A percentile compares a stretch with the other conserved stretches of the same genome.
phyloP scores from a whole-genome alignment of 2,797 vertebrate genomes.

The Somateria mollissima region DNA sequence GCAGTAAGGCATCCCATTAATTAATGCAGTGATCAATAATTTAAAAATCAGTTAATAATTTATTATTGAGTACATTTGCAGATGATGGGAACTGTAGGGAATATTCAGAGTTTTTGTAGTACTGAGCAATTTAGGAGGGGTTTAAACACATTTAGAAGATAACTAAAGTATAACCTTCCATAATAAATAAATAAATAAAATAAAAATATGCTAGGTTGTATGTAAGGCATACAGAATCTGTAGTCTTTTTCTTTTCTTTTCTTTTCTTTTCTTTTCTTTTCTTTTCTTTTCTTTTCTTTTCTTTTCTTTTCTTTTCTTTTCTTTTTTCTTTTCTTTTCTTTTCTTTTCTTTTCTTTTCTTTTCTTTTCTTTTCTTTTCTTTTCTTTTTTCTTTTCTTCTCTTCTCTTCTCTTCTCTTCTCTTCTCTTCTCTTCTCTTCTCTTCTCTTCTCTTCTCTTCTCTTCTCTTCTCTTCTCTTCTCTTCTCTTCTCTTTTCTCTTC shows the following conservation, averaged over 20 bases:
- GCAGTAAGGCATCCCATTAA: background rate
- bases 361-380: too few species aligned
- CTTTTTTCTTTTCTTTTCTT: too few species aligned
- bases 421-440: too few species aligned
- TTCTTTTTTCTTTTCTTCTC: too few species aligned
- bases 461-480: too few species aligned
- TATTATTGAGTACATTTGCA: background rate
- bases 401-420: too few species aligned
- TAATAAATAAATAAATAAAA: background rate
- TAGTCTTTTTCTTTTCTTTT: background rate
- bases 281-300: too few species aligned
- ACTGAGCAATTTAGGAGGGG: background rate
- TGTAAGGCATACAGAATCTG: background rate
- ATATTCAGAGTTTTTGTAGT: background rate
- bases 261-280: too few species aligned
- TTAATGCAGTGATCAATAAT: constrained; percentile 38
- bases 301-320: too few species aligned
- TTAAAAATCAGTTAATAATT: constrained; percentile 46
- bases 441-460: too few species aligned
- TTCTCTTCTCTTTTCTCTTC: too few species aligned
- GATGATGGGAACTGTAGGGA: background rate
- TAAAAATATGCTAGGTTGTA: background rate
- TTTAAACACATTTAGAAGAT: background rate
- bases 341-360: too few species aligned
- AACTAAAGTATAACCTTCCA: background rate